Evolutionary conservation across 92 coral and sea anemone species (phyloP), one percentile per base, ranked within the genome.

Genomic region (Porites rus): DNA sequence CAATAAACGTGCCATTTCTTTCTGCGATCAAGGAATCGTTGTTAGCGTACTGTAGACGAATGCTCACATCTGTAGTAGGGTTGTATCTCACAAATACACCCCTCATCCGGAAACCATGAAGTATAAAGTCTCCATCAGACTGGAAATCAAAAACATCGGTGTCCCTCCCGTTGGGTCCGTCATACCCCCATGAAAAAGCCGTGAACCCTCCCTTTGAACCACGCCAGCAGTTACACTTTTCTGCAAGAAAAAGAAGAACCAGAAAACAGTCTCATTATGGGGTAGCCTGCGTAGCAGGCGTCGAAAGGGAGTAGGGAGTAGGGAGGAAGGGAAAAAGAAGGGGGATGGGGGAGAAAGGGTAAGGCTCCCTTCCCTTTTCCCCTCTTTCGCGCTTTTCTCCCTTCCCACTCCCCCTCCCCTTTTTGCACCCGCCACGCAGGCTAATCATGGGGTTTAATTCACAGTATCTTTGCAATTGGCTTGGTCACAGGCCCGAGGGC

Each of bases 61-160:
- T 56, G 16, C 13, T 56, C 3, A 56, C 53, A 6, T 70, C 18
- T 70, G 43, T 50, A 69, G 16, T 22, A 24, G 16, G 46, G 17
- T 70, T 13, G 51, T 70, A 53, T 4, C 3, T 8, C 51, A 12
- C 14, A 12, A 25, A 66, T 73, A 22, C 82, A 21, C 72, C 74
- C 61, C 85, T 66, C 75, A 80, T 46, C 2, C 85, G 85, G 46
- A 20, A 80, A 11, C 85, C 85, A 10, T 66, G 51, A 20, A 80
- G 31, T 24, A 51, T 18, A 12, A 65, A 24, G 64, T 80, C 85
- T 20, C 25, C 1, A 0, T 80, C 76, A 6, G 74, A 59, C 22
- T 52, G 63, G 19, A 80, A 66, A 25, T 73, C 56, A 71, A 83
- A 16, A 4, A 72, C 59, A 67, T 83, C 87, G 0, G 58, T 58